These are phyloP conservation scores for Apostichopus leukothele DNA, from an alignment of 53 echinoderm and acorn worm species.

Conservation along the genomic window DNA sequence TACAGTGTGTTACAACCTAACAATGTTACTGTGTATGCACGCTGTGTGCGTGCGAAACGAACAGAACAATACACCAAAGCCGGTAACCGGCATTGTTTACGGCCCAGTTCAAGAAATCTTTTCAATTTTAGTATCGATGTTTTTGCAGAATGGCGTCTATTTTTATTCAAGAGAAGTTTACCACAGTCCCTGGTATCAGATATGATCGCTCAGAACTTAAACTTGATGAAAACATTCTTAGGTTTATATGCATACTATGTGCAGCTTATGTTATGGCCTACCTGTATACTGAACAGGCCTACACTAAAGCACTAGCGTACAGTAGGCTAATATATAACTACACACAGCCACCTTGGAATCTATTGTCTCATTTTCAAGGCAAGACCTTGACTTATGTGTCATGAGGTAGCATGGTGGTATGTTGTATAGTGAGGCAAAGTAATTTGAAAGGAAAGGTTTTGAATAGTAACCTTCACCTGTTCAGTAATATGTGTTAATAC, in stretches of 20 bases:
- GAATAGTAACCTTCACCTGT: background rate
- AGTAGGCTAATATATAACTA: no score
- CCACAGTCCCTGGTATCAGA: no score
- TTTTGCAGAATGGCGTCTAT: background rate
- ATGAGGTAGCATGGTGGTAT: background rate
- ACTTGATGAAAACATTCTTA: no score
- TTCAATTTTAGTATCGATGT: background rate
- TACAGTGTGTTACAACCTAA: background rate
- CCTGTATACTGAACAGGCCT: no score
- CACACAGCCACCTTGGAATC: background rate
- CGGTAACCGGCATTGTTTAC: conserved; percentile 26
- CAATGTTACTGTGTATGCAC: background rate
- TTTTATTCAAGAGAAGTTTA: no score
- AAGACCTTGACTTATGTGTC: background rate
- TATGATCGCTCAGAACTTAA: no score
- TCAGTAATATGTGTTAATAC: background rate
- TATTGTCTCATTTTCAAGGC: background rate
- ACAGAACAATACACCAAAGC: background rate
- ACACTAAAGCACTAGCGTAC: no score
- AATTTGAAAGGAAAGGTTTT: background rate
- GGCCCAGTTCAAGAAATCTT: background rate
- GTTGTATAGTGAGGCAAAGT: background rate
- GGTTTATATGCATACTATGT: no score
- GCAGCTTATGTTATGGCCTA: no score
- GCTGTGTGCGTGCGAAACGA: background rate